Evolutionary conservation across 1,140 invertebrate genomes (phyloP), one percentile per base, ranked within the genome.

Genomic region (Drosophila sproati): DNA sequence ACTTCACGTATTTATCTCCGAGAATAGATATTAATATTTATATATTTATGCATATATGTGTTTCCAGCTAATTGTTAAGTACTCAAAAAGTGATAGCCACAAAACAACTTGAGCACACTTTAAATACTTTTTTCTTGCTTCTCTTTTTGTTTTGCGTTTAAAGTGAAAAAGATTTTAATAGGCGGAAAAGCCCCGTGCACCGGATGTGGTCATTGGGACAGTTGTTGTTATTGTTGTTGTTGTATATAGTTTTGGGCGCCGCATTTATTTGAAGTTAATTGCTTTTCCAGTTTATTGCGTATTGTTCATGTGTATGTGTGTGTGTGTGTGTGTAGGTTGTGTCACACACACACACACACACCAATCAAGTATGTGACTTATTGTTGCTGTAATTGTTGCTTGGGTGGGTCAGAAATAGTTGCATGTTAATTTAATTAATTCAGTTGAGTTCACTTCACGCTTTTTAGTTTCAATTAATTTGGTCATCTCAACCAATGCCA

Each of bases 111-210:
- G 31, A 52, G 12, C 54, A 56, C 56, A 57, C 59, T 60, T 39
- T 41, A 31, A 20, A 20, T 20, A 20, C 20, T 1, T 20, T 20
- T 20, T 20, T 20, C 20, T 20, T 20, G 20, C 0, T 20, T 20
- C 1, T 20, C 20, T 20, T 20, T 41, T 79, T 50, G 56, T 57
- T 68, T 50, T 54, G 45, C 31, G 45, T 76, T 76, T 74, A 6
- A 20, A 8, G 45, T 32, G 43, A 60, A 56, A 60, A 85, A 80
- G 32, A 70, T 63, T 80, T 83, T 85, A 80, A 73, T 80, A 67
- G 75, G 82, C 81, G 81, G 77, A 77, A 83, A 83, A 83, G 81
- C 64, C 63, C 67, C 48, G n/a, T 43, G 31, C 20, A 77, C 64
- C 81, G 81, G 81, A 83, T 83, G 77, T 83, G 66, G 57, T 57